Conservation (phyloP, 2,888 invertebrate species). For the Protonemura montana region DNA sequence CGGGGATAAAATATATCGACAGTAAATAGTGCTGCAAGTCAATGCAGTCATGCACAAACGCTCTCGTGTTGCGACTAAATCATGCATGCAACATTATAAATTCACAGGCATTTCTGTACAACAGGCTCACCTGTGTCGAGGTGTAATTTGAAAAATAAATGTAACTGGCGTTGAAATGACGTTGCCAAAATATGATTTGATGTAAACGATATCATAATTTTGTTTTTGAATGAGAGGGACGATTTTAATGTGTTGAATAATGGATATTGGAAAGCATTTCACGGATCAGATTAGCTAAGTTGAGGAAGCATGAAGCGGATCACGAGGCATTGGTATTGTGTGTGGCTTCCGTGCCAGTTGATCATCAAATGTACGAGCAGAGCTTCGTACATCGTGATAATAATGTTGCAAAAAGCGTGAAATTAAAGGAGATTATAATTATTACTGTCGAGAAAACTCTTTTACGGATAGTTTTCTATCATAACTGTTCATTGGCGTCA, state of each 20-base stretch:
- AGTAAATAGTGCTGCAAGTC: constrained; percentile 5
- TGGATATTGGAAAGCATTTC: too few relatives aligned
- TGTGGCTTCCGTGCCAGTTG: too few relatives aligned
- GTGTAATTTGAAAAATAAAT: neutral
- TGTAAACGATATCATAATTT: neutral
- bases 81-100: constrained; percentile 20
- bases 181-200: neutral
- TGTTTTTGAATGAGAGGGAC: neutral
- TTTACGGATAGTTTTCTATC: too few relatives aligned
- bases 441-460: too few relatives aligned
- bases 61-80: neutral
- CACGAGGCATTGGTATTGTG: neutral
- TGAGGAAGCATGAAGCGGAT: neutral
- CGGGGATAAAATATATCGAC: constrained; percentile 18
- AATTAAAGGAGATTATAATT: too few relatives aligned
- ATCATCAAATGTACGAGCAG: too few relatives aligned
- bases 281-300: neutral
- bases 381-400: too few relatives aligned
- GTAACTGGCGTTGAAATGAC: neutral
- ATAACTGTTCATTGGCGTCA: too few relatives aligned
- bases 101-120: neutral
- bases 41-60: constrained; percentile 29
- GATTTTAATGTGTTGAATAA: neutral
- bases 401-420: too few relatives aligned
- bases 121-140: neutral